Conservation (phyloP, 2,797 vertebrate genomes). For the Enteromius radiatus region DNA sequence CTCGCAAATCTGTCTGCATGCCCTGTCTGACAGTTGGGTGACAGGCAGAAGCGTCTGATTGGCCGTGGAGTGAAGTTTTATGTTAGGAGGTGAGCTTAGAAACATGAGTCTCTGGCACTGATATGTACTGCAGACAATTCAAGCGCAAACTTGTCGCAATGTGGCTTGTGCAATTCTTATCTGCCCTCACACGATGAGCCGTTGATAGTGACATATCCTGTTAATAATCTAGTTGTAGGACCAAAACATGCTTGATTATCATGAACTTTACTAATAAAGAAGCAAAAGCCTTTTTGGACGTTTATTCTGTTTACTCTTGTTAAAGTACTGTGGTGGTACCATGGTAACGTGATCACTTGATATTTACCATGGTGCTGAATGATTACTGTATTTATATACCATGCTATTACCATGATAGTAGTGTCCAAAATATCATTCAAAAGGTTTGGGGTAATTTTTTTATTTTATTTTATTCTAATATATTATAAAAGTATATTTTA, state of each 20-base stretch:
- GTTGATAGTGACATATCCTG: neutral
- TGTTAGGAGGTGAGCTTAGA: slow-evolving; percentile 21
- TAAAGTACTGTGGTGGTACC: neutral
- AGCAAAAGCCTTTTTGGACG: neutral
- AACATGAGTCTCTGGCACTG: slow-evolving; percentile 27
- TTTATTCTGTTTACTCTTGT: neutral
- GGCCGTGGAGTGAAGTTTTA: slow-evolving; percentile 29
- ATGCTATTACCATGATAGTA: neutral
- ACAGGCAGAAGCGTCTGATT: slow-evolving; percentile 42
- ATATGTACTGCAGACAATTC: neutral
- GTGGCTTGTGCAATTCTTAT: neutral
- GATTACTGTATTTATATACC: neutral
- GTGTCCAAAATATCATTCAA: neutral
- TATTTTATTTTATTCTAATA: too few species aligned
- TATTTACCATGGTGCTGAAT: neutral
- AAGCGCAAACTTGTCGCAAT: neutral
- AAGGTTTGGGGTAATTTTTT: neutral
- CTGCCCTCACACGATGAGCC: neutral
- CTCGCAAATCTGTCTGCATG: slow-evolving; percentile 38
- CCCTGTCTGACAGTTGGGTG: slow-evolving; percentile 34
- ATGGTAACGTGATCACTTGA: neutral
- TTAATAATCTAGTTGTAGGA: neutral
- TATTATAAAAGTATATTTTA: too few species aligned
- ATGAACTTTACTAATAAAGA: neutral
- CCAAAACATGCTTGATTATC: neutral